Evolutionary conservation across 2,113 vertebrate species (phyloP).

Genomic region (Jacana jacana): DNA sequence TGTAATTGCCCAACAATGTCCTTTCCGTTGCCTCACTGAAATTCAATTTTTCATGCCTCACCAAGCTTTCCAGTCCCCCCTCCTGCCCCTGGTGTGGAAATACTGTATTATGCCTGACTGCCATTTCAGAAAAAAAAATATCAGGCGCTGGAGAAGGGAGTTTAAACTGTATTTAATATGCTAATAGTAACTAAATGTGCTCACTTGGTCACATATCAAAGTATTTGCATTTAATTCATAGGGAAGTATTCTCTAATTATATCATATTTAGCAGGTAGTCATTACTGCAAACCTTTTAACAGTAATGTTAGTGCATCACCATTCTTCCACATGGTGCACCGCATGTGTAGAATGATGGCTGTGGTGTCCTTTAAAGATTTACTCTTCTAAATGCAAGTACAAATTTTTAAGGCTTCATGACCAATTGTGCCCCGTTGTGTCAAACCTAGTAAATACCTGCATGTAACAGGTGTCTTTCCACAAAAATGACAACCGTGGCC

Average conservation of each 20-base stretch:
- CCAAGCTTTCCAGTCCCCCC: background rate
- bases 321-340: background rate
- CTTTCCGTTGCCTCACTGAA: constrained; percentile 27
- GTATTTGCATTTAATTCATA: constrained; percentile 33
- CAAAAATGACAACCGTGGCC: background rate
- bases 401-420: background rate
- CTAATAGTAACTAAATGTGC: background rate
- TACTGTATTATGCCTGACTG: background rate
- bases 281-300: background rate
- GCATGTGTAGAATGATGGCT: background rate
- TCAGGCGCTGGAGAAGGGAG: background rate
- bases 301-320: background rate
- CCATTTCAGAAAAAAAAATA: background rate
- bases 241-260: constrained; percentile 4
- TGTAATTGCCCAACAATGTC: constrained; percentile 46
- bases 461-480: background rate
- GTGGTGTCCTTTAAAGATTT: background rate
- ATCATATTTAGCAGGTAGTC: constrained; percentile 1
- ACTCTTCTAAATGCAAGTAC: background rate
- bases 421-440: background rate
- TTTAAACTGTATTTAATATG: background rate
- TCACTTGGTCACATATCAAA: background rate
- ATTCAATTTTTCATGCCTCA: constrained; percentile 32
- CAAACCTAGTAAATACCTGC: background rate
- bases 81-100: background rate